Conservation (phyloP, 37 sponge, comb jelly and placozoan species). For the Ianthella basta region DNA sequence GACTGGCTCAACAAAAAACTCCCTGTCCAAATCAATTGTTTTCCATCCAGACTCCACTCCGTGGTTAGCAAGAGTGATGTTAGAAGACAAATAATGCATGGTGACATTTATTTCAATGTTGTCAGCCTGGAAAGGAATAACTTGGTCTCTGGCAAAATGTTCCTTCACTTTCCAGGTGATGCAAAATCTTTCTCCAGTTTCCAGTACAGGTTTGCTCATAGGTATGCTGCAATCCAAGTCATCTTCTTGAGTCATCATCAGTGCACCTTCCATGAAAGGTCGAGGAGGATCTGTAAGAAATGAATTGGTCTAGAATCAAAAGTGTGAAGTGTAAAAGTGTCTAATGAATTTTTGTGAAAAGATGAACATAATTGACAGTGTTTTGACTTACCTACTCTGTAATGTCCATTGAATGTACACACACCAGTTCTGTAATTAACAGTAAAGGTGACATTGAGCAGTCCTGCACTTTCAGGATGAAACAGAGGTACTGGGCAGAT, state of each 20-base stretch:
- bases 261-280: too few species aligned
- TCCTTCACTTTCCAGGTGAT: not conserved
- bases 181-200: not conserved
- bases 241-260: too few species aligned
- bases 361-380: too few species aligned
- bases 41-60: not conserved
- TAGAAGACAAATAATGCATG: not conserved
- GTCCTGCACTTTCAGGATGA: not conserved
- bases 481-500: constrained; percentile 23
- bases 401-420: constrained; percentile 10
- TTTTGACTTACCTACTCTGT: constrained; percentile 18
- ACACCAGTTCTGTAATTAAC: too few species aligned
- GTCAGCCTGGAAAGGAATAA: not conserved
- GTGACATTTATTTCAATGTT: not conserved
- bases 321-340: too few species aligned
- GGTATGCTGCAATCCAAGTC: not conserved
- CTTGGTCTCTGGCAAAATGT: not conserved
- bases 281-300: too few species aligned
- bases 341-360: too few species aligned
- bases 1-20: too few species aligned
- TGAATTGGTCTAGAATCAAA: too few species aligned
- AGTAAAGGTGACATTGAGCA: not conserved
- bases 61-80: not conserved
- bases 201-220: not conserved
- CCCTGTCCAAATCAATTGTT: constrained; percentile 1